Base-by-base conservation (phyloP, 2,888 invertebrate species). In the Xanthorhoe designata region DNA sequence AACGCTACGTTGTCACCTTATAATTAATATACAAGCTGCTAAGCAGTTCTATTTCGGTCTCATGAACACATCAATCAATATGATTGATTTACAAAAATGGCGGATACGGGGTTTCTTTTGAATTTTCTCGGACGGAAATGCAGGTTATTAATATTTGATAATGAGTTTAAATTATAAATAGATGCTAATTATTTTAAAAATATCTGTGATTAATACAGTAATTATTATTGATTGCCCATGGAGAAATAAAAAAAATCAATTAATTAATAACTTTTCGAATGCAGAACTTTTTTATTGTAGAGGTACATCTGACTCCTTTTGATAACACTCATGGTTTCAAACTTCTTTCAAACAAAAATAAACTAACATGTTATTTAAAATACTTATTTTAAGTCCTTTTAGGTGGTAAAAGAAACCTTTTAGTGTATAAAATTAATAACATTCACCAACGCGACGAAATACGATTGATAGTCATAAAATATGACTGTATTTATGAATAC, bases 31-130 rank as follows among this genome's bases (percentile, higher is more conserved):
- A 51, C 65, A 56, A 29, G 55, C 17, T 55, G 51, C 53, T 58
- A 53, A 57, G 53, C 29, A 61, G 17, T 61, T 61, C 51, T 61
- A 61, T 61, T 61, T 58, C 29, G 1, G 29, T 13, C n/a, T 53
- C 58, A 61, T 49, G 62, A 60, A 47, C 56, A 42, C 70, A 73
- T 75, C 70, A 68, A 75, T 75, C 75, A 74, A 67, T 55, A 70
- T 67, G 74, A 75, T 75, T 71, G 75, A 75, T 75, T 64, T 4
- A 52, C 17, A 18, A 19, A 59, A 54, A 53, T 49, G 45, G 38
- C 10, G 64, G 61, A 64, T 50, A 52, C 45, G 32, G 17, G 45
- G 29, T 51, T 50, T 45, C 49, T 64, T 61, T 58, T 32, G 57
- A 32, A 52, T 56, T 51, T 61, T 52, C 52, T 18, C 50, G 17